These are phyloP conservation scores for Allobates femoralis DNA, from an alignment of 2,797 vertebrate genomes.

Conservation along the genomic window DNA sequence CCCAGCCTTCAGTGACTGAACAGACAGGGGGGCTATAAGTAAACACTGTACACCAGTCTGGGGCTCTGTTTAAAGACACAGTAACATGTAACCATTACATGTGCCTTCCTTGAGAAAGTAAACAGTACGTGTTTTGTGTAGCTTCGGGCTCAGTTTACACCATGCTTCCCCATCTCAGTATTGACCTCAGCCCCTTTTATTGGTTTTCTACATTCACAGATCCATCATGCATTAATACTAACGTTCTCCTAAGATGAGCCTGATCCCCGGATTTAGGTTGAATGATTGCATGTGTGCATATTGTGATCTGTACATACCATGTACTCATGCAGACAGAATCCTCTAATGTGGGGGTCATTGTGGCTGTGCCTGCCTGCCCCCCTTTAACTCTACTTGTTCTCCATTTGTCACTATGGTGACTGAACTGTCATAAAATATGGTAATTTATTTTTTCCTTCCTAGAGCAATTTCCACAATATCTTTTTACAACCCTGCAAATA, in stretches of 20 bases:
- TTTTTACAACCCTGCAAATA: conserved; percentile 13
- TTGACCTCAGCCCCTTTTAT: conserved; percentile 67
- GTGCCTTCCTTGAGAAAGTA: conserved; percentile 55
- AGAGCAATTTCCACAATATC: background rate
- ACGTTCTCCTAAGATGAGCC: conserved; percentile 71
- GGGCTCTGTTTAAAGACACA: conserved; percentile 49
- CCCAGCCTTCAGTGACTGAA: conserved; percentile 64
- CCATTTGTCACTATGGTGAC: conserved; percentile 42
- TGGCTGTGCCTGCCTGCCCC: conserved; percentile 13
- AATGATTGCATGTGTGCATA: conserved; percentile 67
- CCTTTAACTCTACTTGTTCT: background rate
- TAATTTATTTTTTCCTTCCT: background rate
- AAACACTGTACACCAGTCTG: conserved; percentile 62
- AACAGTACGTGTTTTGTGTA: conserved; percentile 59
- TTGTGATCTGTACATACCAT: conserved; percentile 71
- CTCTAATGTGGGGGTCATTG: conserved; percentile 62
- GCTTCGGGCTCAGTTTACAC: conserved; percentile 60
- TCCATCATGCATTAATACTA: conserved; percentile 71
- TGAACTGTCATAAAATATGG: conserved; percentile 32
- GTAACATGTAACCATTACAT: conserved; percentile 68
- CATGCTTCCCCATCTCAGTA: conserved; percentile 65
- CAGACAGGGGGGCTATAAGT: conserved; percentile 43
- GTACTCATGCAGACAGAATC: conserved; percentile 69
- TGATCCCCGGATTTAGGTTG: conserved; percentile 73
- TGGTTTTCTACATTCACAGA: conserved; percentile 70